A percentile compares a stretch with the other conserved stretches of the same genome.
These are phyloP conservation scores for Mesorhabditis spiculigera DNA, from an alignment of 2,888 invertebrate genomes.

Conservation along the genomic window DNA sequence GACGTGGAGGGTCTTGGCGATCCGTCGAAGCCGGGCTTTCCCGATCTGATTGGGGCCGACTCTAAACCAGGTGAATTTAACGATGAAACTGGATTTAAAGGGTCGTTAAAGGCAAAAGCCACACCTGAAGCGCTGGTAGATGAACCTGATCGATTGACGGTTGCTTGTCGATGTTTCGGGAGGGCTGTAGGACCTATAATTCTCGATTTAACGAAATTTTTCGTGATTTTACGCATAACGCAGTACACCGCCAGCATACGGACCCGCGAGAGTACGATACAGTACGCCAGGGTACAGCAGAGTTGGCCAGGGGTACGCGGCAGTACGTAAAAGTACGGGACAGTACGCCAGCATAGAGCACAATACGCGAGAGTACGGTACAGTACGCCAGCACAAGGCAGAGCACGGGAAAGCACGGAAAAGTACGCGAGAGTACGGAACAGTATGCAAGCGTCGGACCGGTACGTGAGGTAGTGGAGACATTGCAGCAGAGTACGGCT, in stretches of 20 bases:
- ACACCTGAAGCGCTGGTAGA: neutral
- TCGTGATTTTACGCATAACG: neutral
- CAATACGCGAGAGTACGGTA: neutral
- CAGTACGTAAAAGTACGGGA: too few relatives aligned
- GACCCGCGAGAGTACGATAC: neutral
- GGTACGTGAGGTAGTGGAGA: too few relatives aligned
- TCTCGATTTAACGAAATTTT: neutral
- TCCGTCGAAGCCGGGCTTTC: neutral
- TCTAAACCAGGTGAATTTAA: neutral
- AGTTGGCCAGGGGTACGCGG: too few relatives aligned
- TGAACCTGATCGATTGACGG: neutral
- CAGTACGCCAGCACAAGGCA: neutral
- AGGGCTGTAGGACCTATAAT: too few relatives aligned
- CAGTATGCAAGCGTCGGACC: neutral
- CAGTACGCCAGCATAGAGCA: neutral
- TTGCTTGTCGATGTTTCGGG: neutral
- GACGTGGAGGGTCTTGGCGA: too few relatives aligned
- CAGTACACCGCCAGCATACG: neutral
- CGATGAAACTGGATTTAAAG: too few relatives aligned
- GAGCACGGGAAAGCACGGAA: neutral
- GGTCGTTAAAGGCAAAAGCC: neutral
- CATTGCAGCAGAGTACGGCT: too few relatives aligned
- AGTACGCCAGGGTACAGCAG: neutral
- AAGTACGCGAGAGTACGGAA: neutral
- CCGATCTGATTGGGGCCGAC: neutral